phyloP scores from a whole-genome alignment of 30 jellyfish, hydroid and myxozoan species.

The Hydractinia echinata region DNA sequence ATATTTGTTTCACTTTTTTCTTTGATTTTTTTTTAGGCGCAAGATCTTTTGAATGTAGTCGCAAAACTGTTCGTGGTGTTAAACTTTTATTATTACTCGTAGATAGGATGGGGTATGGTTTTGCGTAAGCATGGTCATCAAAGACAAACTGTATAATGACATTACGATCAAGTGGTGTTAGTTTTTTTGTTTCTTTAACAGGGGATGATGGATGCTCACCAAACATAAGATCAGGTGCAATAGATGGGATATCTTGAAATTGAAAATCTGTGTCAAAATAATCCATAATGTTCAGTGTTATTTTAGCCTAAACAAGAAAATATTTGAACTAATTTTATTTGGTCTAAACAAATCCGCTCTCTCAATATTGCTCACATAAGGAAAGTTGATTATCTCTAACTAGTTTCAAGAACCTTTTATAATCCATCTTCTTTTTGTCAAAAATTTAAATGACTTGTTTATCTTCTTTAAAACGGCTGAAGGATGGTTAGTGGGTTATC shows the following conservation, averaged over 20 bases:
- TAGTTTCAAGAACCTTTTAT: too few relatives aligned
- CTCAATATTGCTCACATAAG: too few relatives aligned
- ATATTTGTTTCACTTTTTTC: background rate
- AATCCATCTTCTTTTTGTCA: too few relatives aligned
- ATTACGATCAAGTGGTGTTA: background rate
- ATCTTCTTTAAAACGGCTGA: too few relatives aligned
- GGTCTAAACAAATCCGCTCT: too few relatives aligned
- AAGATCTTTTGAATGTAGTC: conserved; percentile 2
- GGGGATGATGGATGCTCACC: conserved; percentile 5
- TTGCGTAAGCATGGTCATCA: conserved; percentile 16
- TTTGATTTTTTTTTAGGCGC: background rate
- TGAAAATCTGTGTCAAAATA: conserved; percentile 13
- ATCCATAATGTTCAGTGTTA: background rate
- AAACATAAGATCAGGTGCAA: conserved; percentile 22
- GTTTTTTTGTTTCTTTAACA: background rate
- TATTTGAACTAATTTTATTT: too few relatives aligned
- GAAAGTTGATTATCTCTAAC: too few relatives aligned
- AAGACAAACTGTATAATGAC: background rate
- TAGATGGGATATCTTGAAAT: conserved; percentile 7
- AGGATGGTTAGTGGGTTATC: too few relatives aligned
- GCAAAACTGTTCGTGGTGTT: background rate
- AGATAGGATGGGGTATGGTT: conserved; percentile 11
- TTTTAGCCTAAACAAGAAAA: background rate
- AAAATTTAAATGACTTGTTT: too few relatives aligned
- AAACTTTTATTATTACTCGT: background rate